Conservation (phyloP, 2,888 invertebrate genomes). For the Osmoderma eremita region DNA sequence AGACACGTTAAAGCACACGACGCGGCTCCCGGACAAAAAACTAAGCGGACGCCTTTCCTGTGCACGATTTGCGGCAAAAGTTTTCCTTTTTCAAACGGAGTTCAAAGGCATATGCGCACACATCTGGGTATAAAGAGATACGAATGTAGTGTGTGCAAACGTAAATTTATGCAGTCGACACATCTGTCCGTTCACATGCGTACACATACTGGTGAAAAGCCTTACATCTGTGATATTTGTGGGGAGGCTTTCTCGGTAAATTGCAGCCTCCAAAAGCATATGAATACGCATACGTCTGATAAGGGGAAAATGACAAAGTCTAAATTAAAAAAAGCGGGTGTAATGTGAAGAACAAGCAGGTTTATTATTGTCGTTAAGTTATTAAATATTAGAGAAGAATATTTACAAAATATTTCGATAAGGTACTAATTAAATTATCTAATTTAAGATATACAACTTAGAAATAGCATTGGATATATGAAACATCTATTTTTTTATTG, state of each 20-base stretch:
- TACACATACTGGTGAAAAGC: conserved; percentile 65
- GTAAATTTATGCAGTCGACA: conserved; percentile 61
- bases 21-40: conserved; percentile 55
- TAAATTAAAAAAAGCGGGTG: no score
- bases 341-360: no score
- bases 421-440: no score
- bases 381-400: no score
- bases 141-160: conserved; percentile 60
- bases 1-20: conserved; percentile 56
- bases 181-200: conserved; percentile 66
- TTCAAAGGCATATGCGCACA: conserved; percentile 59
- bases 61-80: conserved; percentile 60
- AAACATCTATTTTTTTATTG: no score
- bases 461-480: no score
- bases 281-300: conserved; percentile 43
- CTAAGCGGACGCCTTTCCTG: conserved; percentile 57
- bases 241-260: conserved; percentile 58
- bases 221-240: conserved; percentile 66
- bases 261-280: conserved; percentile 56
- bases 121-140: conserved; percentile 60
- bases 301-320: neutral
- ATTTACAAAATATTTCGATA: no score
- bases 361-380: no score
- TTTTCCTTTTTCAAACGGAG: conserved; percentile 58
- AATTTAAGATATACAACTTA: no score